Evolutionary conservation across 2,113 vertebrate species (phyloP).

Genomic region (Cairina moschata): DNA sequence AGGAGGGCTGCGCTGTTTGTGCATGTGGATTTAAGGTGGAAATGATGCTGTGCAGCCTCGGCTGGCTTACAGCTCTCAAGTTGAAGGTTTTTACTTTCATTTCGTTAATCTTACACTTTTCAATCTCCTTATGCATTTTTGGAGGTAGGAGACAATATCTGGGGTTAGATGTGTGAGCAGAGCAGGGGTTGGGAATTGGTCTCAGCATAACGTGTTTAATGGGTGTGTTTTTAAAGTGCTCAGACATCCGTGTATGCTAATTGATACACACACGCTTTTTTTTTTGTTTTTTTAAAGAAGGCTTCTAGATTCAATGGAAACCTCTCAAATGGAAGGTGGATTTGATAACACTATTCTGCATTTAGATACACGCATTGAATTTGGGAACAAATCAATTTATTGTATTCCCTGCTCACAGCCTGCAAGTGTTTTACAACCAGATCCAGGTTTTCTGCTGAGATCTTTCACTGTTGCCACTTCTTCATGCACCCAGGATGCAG

Average conservation of each 20-base stretch:
- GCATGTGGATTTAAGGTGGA: not conserved
- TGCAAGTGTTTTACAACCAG: slow-evolving; percentile 15
- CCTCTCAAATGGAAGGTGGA: not conserved
- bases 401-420: not conserved
- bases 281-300: not conserved
- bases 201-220: not conserved
- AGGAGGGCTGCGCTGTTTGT: not conserved
- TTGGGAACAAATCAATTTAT: slow-evolving; percentile 9
- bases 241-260: not conserved
- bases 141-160: not conserved
- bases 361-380: not conserved
- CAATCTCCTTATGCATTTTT: rapidly evolving
- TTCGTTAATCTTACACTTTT: not conserved
- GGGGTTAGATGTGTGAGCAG: not conserved
- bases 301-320: not conserved
- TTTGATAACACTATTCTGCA: not conserved
- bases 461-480: not conserved
- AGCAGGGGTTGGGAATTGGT: not conserved
- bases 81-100: not conserved
- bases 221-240: not conserved
- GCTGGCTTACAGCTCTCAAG: not conserved
- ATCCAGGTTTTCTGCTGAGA: not conserved
- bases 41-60: not conserved
- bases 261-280: rapidly evolving
- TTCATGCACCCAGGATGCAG: not conserved